phyloP scores from a whole-genome alignment of 2,113 vertebrate genomes.

The Maccullochella peelii region DNA sequence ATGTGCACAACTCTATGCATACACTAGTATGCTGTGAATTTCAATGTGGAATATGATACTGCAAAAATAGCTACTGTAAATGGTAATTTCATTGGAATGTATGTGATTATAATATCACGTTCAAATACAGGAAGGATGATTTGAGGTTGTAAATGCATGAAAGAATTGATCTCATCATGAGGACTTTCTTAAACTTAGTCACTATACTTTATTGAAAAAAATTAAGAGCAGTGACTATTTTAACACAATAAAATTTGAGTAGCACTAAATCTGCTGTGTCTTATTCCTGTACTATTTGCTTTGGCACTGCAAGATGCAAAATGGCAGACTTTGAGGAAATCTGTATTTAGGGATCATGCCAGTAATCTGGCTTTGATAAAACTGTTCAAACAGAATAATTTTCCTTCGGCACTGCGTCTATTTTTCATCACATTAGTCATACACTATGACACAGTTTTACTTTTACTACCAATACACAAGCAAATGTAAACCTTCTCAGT shows the following conservation, averaged over 20 bases:
- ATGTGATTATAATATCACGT: background rate
- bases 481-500: background rate
- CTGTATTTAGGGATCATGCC: slow-evolving; percentile 20
- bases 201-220: background rate
- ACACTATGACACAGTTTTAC: slow-evolving; percentile 7
- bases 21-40: background rate
- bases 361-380: slow-evolving; percentile 59
- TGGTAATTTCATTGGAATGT: background rate
- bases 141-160: background rate
- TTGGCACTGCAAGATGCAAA: slow-evolving; percentile 32
- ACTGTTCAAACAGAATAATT: slow-evolving; percentile 33
- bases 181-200: background rate
- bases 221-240: slow-evolving; percentile 9
- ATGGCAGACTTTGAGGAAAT: slow-evolving; percentile 40
- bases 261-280: slow-evolving; percentile 5
- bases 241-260: background rate
- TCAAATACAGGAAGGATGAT: background rate
- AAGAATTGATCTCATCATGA: background rate
- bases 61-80: background rate
- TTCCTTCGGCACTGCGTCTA: slow-evolving; percentile 14
- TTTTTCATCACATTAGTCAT: slow-evolving; percentile 45
- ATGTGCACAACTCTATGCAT: background rate
- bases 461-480: slow-evolving; percentile 29
- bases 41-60: background rate
- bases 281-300: slow-evolving; percentile 36